Evolutionary conservation across 1,140 invertebrate genomes (phyloP), one percentile per base, ranked within the genome.

Genomic region (Coelopa frigida): DNA sequence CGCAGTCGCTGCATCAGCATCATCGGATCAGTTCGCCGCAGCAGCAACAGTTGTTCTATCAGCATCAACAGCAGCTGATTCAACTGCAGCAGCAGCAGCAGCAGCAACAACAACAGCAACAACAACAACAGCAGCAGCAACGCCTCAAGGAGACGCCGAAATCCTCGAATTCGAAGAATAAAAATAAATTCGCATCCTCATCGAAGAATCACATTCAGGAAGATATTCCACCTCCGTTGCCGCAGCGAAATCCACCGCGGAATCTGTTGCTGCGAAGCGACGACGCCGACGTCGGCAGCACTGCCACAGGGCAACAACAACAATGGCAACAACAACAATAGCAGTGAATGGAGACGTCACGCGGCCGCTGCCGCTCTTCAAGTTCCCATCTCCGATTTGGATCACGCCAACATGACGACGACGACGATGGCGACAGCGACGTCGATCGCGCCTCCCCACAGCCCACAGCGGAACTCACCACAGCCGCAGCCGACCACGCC

Each of bases 161-260:
- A 37, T 33, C 44, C 3, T 32, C 40, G 6, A 38, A 12, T 18
- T 36, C 45, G 12, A 50, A 45, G 26, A 35, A 24, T 14, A 54
- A 54, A 37, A 48, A 44, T 29, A 55, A 52, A 45, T 52, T 48
- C 21, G 42, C 43, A 14, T 37, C 45, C 8, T 45, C 41, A 24
- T 14, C 48, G 26, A 52, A 44, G 6, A 71, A 71, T 45, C 51
- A 72, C 4, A 39, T 62, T 10, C 74, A 76, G 49, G 68, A 74
- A 48, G 72, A 72, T 43, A 58, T 70, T 3, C 74, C 75, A 2
- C 75, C 75, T 3, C 74, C 72, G 6, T 64, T 70, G 48, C 78
- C 72, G 26, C 73, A 73, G 8, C 48, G 73, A 15, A 77, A 70
- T 52, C 55, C 57, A 12, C 59, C 63, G 12, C 46, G 56, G 18